phyloP scores from a whole-genome alignment of 2,888 invertebrate genomes.

The Sabatieria punctata region DNA sequence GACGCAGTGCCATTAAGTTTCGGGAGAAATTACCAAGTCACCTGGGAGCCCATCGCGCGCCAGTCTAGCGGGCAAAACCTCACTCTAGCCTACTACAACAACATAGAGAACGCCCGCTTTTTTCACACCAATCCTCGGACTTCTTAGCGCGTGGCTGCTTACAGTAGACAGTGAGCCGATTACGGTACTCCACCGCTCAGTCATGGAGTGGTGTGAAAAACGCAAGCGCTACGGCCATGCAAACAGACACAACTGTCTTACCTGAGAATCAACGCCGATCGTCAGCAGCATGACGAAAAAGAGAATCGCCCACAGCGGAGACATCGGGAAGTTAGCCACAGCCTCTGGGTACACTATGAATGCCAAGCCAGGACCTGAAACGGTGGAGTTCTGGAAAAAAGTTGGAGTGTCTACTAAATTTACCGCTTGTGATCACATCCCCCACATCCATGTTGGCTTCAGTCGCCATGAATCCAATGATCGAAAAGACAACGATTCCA shows the following conservation, averaged over 20 bases:
- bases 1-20: too few relatives aligned
- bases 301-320: constrained; percentile 58
- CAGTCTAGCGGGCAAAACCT: too few relatives aligned
- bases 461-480: constrained; percentile 34
- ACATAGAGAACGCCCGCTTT: constrained; percentile 25
- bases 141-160: not conserved
- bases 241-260: too few relatives aligned
- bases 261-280: constrained; percentile 11
- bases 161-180: not conserved
- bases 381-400: not conserved
- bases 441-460: constrained; percentile 26
- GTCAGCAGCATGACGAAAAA: constrained; percentile 46
- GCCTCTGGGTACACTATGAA: constrained; percentile 64
- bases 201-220: not conserved
- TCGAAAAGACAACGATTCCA: constrained; percentile 34
- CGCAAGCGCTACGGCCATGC: too few relatives aligned
- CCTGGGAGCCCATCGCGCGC: too few relatives aligned
- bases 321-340: constrained; percentile 53
- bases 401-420: constrained; percentile 6
- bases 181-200: not conserved
- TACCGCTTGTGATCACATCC: constrained; percentile 32
- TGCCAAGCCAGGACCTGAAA: constrained; percentile 49
- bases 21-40: too few relatives aligned
- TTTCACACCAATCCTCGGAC: not conserved
- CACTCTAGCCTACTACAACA: too few relatives aligned